Evolutionary conservation across 2,888 invertebrate species (phyloP).

Genomic region (Podotricha telesiphe): DNA sequence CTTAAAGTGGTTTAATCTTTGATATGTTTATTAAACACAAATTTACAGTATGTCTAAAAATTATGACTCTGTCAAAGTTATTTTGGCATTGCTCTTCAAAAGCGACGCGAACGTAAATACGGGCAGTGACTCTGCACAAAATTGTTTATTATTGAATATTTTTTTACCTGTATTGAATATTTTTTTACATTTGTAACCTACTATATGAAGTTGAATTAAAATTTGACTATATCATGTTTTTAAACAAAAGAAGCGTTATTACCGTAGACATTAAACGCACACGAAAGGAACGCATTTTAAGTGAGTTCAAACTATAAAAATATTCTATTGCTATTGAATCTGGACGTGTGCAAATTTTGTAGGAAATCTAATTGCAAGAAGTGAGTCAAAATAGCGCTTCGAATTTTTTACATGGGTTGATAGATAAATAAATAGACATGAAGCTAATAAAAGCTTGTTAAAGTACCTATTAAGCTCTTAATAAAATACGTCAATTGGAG

Average conservation of each 20-base stretch:
- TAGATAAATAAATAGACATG: too few species aligned
- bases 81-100: slow-evolving; percentile 33
- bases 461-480: background rate
- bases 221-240: too few species aligned
- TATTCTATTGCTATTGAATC: too few species aligned
- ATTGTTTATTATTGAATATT: slow-evolving; percentile 23
- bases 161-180: background rate
- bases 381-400: too few species aligned
- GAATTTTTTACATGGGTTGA: too few species aligned
- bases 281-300: too few species aligned
- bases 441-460: too few species aligned
- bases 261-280: too few species aligned
- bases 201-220: background rate
- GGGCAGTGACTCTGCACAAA: slow-evolving; percentile 22
- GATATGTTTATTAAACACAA: slow-evolving; percentile 14
- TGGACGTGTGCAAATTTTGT: too few species aligned
- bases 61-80: slow-evolving; percentile 15
- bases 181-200: background rate
- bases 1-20: background rate
- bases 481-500: background rate
- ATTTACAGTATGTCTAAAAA: slow-evolving; percentile 14
- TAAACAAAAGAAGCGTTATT: too few species aligned
- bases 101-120: slow-evolving; percentile 23
- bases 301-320: too few species aligned
- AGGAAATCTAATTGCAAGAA: too few species aligned